These are phyloP conservation scores for Tauraco erythrolophus DNA, from an alignment of 2,113 vertebrate species.

Conservation along the genomic window DNA sequence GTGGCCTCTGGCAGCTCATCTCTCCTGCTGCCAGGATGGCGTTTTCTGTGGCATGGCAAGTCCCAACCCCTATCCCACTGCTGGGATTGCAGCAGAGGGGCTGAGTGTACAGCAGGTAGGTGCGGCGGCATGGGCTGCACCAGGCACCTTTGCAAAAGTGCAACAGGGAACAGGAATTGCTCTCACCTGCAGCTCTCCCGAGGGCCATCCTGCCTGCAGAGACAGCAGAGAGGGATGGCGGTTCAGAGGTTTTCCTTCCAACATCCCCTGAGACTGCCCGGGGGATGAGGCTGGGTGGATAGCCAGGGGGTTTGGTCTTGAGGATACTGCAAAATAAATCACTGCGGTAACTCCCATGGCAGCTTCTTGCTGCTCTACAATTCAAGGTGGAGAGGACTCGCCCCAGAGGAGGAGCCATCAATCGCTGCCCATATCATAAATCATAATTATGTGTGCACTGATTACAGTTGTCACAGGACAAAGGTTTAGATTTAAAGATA, in stretches of 20 bases:
- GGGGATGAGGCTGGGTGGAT: background rate
- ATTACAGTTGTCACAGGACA: background rate
- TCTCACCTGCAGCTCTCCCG: background rate
- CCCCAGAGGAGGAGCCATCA: background rate
- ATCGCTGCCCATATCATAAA: background rate
- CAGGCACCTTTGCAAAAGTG: background rate
- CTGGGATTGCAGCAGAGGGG: background rate
- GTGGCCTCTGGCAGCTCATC: background rate
- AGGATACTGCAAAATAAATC: background rate
- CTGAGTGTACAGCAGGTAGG: accelerated
- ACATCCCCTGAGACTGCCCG: background rate
- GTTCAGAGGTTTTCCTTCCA: background rate
- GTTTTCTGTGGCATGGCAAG: background rate
- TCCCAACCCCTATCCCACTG: background rate
- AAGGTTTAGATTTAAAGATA: background rate
- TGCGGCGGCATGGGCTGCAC: accelerated
- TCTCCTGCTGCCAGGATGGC: accelerated
- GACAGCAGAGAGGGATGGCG: accelerated
- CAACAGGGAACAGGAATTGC: accelerated
- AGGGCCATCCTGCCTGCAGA: background rate
- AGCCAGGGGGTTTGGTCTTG: background rate
- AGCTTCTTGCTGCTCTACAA: background rate
- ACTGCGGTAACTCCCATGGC: accelerated
- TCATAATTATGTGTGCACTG: background rate
- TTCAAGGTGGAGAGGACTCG: background rate